Conservation (phyloP, 37 sponge, comb jelly and placozoan species). For the Oscarella lobularis region DNA sequence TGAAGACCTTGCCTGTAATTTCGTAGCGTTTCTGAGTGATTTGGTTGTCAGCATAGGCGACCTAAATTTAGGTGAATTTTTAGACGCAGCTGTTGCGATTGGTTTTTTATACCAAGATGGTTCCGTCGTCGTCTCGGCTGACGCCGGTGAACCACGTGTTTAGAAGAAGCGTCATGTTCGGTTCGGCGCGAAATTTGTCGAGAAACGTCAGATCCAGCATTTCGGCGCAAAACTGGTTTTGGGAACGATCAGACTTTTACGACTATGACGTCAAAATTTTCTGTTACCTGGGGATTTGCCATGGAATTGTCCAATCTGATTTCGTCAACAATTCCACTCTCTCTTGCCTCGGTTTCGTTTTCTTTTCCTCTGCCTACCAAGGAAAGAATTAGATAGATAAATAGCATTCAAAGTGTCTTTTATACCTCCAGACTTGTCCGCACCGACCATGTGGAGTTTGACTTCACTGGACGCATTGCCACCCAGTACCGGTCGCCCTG, state of each 20-base stretch:
- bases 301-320: background rate
- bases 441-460: no score
- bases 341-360: background rate
- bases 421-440: no score
- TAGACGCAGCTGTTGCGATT: no score
- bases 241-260: background rate
- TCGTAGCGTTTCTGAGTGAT: background rate
- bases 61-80: no score
- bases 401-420: no score
- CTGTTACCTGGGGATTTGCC: background rate
- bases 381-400: no score
- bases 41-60: background rate
- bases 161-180: background rate
- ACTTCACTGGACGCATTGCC: no score
- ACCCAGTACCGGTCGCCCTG: no score
- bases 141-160: background rate
- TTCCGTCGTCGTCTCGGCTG: background rate
- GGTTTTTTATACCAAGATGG: background rate
- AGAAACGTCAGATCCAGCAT: slow-evolving; percentile 2
- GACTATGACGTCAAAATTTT: background rate
- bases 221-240: background rate
- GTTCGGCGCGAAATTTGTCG: background rate
- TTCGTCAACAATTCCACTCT: background rate
- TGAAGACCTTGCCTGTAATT: background rate
- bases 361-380: background rate